phyloP scores from a whole-genome alignment of 1,140 invertebrate species.

The Diploscapter pachys region DNA sequence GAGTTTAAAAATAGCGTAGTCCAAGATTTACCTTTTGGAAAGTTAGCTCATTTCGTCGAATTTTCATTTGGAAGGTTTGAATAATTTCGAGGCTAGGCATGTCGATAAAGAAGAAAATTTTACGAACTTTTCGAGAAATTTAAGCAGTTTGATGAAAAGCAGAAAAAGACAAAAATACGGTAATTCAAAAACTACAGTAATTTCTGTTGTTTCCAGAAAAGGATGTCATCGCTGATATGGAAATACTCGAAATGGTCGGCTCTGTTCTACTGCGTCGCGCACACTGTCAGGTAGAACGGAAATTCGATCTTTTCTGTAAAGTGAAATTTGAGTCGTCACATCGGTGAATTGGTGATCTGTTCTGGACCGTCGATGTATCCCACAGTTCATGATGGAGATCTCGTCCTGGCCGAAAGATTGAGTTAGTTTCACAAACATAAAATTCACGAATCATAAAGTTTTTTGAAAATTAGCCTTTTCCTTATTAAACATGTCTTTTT shows the following conservation, averaged over 20 bases:
- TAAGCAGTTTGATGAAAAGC: too few species aligned
- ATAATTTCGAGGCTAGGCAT: too few species aligned
- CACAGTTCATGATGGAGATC: slow-evolving; percentile 35
- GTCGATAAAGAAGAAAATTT: too few species aligned
- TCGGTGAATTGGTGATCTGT: slow-evolving; percentile 35
- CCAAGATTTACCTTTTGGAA: too few species aligned
- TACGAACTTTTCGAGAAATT: too few species aligned
- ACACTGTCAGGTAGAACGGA: background rate
- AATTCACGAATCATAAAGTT: background rate
- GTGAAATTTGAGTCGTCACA: background rate
- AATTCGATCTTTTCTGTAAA: too few species aligned
- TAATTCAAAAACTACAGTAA: too few species aligned
- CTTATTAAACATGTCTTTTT: background rate
- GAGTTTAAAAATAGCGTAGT: too few species aligned
- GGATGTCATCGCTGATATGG: background rate
- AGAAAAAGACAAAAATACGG: too few species aligned
- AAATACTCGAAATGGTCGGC: slow-evolving; percentile 8
- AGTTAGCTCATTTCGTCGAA: too few species aligned
- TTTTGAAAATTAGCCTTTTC: background rate
- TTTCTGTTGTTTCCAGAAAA: too few species aligned
- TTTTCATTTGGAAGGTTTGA: too few species aligned
- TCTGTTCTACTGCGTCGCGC: slow-evolving; percentile 9
- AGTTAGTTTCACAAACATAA: slow-evolving; percentile 10
- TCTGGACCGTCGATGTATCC: slow-evolving; percentile 39
- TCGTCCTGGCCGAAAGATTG: slow-evolving; percentile 33